Evolutionary conservation across 2,888 invertebrate genomes (phyloP), one percentile per base, ranked within the genome.

Genomic region (Trichacis sp.): DNA sequence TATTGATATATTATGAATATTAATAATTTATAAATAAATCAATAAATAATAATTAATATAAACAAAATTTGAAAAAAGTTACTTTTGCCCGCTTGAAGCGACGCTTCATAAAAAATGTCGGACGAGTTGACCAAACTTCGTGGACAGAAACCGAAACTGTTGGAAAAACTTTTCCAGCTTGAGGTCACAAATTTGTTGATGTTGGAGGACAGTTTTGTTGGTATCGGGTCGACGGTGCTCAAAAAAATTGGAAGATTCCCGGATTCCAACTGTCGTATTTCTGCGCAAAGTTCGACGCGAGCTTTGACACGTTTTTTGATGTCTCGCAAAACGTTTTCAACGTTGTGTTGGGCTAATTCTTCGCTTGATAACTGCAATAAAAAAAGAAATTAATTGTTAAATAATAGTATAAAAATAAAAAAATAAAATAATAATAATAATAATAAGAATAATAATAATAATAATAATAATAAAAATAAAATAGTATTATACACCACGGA

Each of bases 81-180:
- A 90, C 90, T 88, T 72, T 91, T 91, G 57, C 92, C 92, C 69
- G 95, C 88, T n/a, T 92, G 91, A 66, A 96, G 87, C 14, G 90
- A 88, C n/a, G 93, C 93, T 73, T 89, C 88, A 81, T 94, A 96
- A 75, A 92, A 89, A 77, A 92, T 87, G 80, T 93, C 91, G 43
- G 88, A 88, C 1, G 88, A 81, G 9, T 85, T 86, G 0, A 92
- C 89, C 42, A 89, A 79, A 56, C 88, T 88, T 59, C 88, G 88
- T 12, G 89, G 86, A 57, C 60, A 76, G 38, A 77, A 73, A 11
- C 75, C 78, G 1, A 73, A 59, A 58, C 55, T 69, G 57, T 51
- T 76, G 8, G 73, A 70, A 50, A 77, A 83, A 70, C 46, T 78
- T 51, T 75, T 81, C 82, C 82, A 84, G 0, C 81, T 75, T 14